Percentiles rank a stretch among this genome's conserved stretches.
phyloP scores from a whole-genome alignment of 2,113 vertebrate genomes.

The Poecile atricapillus region DNA sequence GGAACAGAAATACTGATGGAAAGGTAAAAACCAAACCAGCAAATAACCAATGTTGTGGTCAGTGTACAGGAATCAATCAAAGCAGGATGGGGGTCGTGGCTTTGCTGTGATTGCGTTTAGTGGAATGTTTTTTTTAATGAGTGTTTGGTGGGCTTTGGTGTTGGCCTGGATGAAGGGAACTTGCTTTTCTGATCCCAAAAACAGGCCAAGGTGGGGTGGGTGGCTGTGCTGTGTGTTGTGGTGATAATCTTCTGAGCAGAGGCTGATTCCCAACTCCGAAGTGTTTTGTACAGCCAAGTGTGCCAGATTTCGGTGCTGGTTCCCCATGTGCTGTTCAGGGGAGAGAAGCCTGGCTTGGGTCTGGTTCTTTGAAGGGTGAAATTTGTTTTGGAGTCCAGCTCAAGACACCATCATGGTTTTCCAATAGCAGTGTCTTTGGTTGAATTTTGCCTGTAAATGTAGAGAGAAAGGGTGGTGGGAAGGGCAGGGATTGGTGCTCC shows the following conservation, averaged over 20 bases:
- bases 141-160: not conserved
- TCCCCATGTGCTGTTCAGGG: not conserved
- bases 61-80: fast-evolving
- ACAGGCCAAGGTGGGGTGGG: not conserved
- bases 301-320: fast-evolving
- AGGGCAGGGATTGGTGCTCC: fast-evolving
- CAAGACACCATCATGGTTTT: fast-evolving
- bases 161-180: not conserved
- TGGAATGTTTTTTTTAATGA: not conserved
- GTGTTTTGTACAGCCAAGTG: fast-evolving
- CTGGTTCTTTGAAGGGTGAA: not conserved
- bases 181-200: not conserved
- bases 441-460: not conserved
- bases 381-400: not conserved
- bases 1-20: not conserved
- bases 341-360: not conserved
- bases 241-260: not conserved
- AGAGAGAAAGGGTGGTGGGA: not conserved
- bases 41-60: not conserved
- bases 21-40: constrained; percentile 31
- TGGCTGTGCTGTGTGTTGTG: not conserved
- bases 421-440: not conserved
- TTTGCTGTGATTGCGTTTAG: not conserved
- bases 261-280: not conserved
- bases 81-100: not conserved